These are phyloP conservation scores for Stegodyphus mimosarum DNA, from an alignment of 1,140 invertebrate genomes.

Conservation along the genomic window DNA sequence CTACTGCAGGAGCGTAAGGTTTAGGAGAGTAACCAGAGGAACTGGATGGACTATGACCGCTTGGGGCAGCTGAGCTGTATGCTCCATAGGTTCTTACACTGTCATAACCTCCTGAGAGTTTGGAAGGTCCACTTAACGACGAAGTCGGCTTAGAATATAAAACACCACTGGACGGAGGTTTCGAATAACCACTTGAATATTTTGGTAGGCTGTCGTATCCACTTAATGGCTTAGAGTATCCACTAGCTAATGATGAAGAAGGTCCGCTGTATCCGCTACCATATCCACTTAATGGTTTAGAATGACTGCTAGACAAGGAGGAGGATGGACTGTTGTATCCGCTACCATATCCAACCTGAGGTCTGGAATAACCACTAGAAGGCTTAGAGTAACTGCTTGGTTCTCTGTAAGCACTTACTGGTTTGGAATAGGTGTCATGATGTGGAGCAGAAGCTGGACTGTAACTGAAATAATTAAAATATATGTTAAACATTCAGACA, in stretches of 20 bases:
- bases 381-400: slow-evolving; percentile 16
- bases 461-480: neutral
- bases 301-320: slow-evolving; percentile 2
- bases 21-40: neutral
- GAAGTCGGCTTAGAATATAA: neutral
- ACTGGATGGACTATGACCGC: neutral
- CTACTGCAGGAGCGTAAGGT: neutral
- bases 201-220: neutral
- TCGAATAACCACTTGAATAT: neutral
- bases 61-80: neutral
- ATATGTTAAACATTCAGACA: neutral
- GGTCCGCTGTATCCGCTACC: slow-evolving; percentile 37
- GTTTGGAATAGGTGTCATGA: slow-evolving; percentile 13
- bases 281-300: slow-evolving; percentile 10
- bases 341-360: slow-evolving; percentile 9
- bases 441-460: neutral
- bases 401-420: neutral
- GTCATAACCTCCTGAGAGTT: slow-evolving; percentile 11
- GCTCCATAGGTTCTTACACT: slow-evolving; percentile 28
- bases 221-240: neutral
- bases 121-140: neutral
- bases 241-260: slow-evolving; percentile 8
- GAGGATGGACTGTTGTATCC: slow-evolving; percentile 11
- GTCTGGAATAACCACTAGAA: slow-evolving; percentile 2
- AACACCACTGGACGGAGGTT: neutral